Percentiles rank a stretch among this genome's conserved stretches.
phyloP scores from a whole-genome alignment of 2,797 vertebrate genomes.

The Schizothorax lantsangensis region DNA sequence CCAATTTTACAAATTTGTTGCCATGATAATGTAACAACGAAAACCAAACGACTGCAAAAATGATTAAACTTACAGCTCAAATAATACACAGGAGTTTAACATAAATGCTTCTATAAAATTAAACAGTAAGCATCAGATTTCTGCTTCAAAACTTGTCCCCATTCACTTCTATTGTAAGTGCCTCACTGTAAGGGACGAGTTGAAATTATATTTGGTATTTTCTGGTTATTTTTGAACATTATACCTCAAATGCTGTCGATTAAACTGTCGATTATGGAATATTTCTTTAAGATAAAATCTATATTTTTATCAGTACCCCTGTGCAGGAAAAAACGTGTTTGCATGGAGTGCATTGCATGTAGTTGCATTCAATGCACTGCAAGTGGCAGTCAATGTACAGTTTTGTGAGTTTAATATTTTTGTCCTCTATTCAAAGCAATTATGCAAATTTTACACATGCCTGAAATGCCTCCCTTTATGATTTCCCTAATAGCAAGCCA shows the following conservation, averaged over 20 bases:
- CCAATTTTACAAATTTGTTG: neutral
- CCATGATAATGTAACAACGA: neutral
- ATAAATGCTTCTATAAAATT: neutral
- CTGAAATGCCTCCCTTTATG: slow-evolving; percentile 22
- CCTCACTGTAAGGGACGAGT: neutral
- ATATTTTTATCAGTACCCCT: neutral
- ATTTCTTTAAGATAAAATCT: neutral
- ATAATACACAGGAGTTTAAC: neutral
- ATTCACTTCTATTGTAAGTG: neutral
- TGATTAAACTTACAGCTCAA: neutral
- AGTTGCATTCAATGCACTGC: slow-evolving; percentile 65
- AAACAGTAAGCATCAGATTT: neutral
- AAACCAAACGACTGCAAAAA: neutral
- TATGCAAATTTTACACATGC: slow-evolving; percentile 21
- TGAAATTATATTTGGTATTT: neutral
- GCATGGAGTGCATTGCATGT: slow-evolving; percentile 44
- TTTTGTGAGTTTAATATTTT: slow-evolving; percentile 10
- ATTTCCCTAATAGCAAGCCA: neutral
- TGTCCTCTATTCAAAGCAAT: slow-evolving; percentile 24
- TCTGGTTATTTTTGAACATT: too few relatives aligned
- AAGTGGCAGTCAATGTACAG: slow-evolving; percentile 73
- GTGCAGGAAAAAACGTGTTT: neutral
- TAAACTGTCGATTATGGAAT: neutral
- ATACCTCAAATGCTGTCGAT: neutral
- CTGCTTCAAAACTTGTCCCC: neutral